phyloP scores from a whole-genome alignment of 2,113 vertebrate genomes.

The Protomyctophum bolini region DNA sequence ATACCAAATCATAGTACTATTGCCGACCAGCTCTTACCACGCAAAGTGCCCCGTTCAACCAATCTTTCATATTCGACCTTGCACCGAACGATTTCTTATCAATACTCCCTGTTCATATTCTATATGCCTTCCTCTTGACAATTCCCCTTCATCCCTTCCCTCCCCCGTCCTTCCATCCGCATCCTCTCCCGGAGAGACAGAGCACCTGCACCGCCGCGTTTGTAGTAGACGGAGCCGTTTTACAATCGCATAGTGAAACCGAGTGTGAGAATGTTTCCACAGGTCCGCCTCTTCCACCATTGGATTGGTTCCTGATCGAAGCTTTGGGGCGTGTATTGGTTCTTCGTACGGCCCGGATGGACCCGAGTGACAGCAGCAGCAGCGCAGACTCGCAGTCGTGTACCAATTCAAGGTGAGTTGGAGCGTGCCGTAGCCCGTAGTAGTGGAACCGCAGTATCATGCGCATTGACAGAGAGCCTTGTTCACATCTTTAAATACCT shows the following conservation, averaged over 20 bases:
- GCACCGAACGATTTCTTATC: slow-evolving; percentile 49
- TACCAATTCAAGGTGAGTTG: slow-evolving; percentile 94
- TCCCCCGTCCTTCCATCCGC: slow-evolving; percentile 83
- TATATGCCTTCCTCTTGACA: slow-evolving; percentile 72
- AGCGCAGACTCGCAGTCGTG: slow-evolving; percentile 42
- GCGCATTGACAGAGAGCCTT: slow-evolving; percentile 86
- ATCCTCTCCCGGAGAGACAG: slow-evolving; percentile 81
- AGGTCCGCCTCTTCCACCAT: slow-evolving; percentile 70
- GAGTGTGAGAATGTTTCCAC: slow-evolving; percentile 81
- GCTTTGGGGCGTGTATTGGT: slow-evolving; percentile 81
- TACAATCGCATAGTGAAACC: slow-evolving; percentile 85
- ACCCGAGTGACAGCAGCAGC: slow-evolving; percentile 65
- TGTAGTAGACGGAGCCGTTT: slow-evolving; percentile 80
- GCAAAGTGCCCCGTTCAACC: slow-evolving; percentile 85
- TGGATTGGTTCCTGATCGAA: slow-evolving; percentile 60
- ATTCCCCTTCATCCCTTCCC: slow-evolving; percentile 83
- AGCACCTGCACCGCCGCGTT: slow-evolving; percentile 82
- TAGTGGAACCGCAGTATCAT: slow-evolving; percentile 96
- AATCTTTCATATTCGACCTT: slow-evolving; percentile 77
- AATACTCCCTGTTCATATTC: slow-evolving; percentile 67
- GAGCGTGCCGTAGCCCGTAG: slow-evolving; percentile 80
- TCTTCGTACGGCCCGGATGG: slow-evolving; percentile 59
- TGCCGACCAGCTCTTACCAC: slow-evolving; percentile 88
- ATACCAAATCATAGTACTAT: slow-evolving; percentile 98
- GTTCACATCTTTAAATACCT: slow-evolving; percentile 68